phyloP scores from a whole-genome alignment of 2,888 invertebrate species.

The Ornithoptera priamus region DNA sequence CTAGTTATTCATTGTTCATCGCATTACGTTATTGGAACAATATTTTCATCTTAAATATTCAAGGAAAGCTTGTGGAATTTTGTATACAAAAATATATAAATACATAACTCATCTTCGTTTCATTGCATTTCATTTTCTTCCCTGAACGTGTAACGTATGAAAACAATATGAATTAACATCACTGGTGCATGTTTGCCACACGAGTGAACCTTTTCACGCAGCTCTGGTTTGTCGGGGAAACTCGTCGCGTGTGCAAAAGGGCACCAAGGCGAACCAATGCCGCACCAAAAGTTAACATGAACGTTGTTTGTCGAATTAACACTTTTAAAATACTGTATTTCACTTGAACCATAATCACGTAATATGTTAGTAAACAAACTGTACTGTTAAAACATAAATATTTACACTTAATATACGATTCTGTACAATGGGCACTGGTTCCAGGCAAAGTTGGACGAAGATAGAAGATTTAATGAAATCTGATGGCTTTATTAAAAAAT shows the following conservation, averaged over 20 bases:
- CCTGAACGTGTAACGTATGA: neutral
- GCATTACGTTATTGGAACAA: too few relatives aligned
- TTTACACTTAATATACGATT: too few relatives aligned
- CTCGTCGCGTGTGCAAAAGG: conserved; percentile 44
- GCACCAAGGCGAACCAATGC: conserved; percentile 8
- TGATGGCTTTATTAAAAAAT: too few relatives aligned
- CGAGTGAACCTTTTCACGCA: conserved; percentile 44
- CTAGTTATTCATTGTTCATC: too few relatives aligned
- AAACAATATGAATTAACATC: conserved; percentile 1
- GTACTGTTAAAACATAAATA: too few relatives aligned
- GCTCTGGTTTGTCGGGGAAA: conserved; percentile 42
- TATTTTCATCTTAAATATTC: too few relatives aligned
- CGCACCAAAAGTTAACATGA: conserved; percentile 36
- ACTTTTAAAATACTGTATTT: neutral
- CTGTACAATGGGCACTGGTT: too few relatives aligned
- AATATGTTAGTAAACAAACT: neutral
- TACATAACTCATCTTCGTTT: neutral
- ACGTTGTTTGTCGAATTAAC: conserved; percentile 34
- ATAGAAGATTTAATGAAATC: too few relatives aligned
- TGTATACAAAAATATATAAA: neutral
- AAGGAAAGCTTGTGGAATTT: too few relatives aligned
- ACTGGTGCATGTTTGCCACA: conserved; percentile 34
- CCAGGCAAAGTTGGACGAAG: too few relatives aligned
- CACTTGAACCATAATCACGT: neutral
- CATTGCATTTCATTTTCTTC: neutral